Percentiles rank a stretch among this genome's conserved stretches.
Conservation (phyloP, 2,113 vertebrate species). For the Geococcyx californianus region DNA sequence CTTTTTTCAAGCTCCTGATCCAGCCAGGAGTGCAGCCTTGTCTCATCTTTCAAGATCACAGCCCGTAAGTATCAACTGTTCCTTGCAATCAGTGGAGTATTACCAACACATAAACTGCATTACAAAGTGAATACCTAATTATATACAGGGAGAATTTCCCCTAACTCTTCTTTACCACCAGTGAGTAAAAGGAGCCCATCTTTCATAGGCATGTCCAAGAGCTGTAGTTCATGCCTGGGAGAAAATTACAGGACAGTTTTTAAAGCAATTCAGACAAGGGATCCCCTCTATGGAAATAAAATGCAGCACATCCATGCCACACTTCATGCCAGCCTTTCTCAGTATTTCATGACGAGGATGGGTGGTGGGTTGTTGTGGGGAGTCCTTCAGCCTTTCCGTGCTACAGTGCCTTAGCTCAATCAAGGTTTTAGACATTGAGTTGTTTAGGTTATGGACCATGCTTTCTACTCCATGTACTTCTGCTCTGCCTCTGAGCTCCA, state of each 20-base stretch:
- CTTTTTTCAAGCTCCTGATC: not conserved
- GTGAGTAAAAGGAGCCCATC: not conserved
- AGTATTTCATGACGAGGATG: not conserved
- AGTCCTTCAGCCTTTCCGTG: not conserved
- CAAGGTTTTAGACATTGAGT: not conserved
- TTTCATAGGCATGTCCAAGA: not conserved
- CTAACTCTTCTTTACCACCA: not conserved
- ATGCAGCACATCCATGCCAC: not conserved
- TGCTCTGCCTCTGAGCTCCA: not conserved
- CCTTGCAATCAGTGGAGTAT: not conserved
- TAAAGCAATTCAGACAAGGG: not conserved
- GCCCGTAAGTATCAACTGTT: not conserved
- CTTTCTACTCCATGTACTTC: not conserved
- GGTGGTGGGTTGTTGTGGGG: not conserved
- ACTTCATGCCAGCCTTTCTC: not conserved
- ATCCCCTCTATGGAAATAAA: not conserved
- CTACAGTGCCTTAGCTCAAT: not conserved
- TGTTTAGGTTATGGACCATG: rapidly evolving
- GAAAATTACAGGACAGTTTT: not conserved
- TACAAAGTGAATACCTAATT: not conserved
- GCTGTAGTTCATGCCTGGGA: not conserved
- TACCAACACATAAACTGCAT: not conserved
- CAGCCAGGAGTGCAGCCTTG: not conserved
- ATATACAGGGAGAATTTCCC: not conserved
- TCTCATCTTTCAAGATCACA: not conserved